phyloP scores from a whole-genome alignment of 1,140 invertebrate species.

The Bradynema listronoti region DNA sequence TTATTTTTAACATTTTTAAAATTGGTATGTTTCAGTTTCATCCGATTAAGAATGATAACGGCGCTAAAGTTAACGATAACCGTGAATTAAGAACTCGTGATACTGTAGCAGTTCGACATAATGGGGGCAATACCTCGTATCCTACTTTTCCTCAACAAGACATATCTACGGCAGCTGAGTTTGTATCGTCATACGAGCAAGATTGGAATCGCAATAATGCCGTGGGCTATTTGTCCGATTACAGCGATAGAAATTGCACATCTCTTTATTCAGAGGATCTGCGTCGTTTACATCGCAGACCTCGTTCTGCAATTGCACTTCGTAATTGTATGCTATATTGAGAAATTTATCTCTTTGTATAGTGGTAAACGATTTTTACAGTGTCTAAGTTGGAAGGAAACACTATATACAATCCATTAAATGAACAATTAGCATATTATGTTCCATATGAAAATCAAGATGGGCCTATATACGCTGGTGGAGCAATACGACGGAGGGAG shows the following conservation, averaged over 20 bases:
- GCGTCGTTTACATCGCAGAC: conserved; percentile 19
- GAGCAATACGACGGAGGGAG: neutral
- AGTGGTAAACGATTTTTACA: neutral
- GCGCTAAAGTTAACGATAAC: too few relatives aligned
- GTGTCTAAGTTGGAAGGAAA: too few relatives aligned
- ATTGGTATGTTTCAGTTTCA: too few relatives aligned
- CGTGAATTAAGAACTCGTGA: too few relatives aligned
- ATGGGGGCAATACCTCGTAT: too few relatives aligned
- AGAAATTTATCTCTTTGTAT: neutral
- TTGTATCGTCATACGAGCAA: neutral
- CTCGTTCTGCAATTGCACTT: conserved; percentile 36
- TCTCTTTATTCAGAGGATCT: conserved; percentile 12
- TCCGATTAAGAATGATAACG: too few relatives aligned
- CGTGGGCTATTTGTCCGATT: conserved; percentile 38
- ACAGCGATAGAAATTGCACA: too few relatives aligned
- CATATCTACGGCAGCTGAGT: neutral
- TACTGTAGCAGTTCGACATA: too few relatives aligned
- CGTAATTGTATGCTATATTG: conserved; percentile 25
- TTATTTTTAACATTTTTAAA: too few relatives aligned
- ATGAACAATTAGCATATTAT: too few relatives aligned
- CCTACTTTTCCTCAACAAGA: conserved; percentile 10
- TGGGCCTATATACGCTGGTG: neutral
- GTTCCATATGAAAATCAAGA: neutral
- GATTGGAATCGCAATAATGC: conserved; percentile 8
- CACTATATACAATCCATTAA: too few relatives aligned